A percentile compares a stretch with the other conserved stretches of the same genome.
Conservation (phyloP, 2,888 invertebrate genomes). For the Microchrysa polita region DNA sequence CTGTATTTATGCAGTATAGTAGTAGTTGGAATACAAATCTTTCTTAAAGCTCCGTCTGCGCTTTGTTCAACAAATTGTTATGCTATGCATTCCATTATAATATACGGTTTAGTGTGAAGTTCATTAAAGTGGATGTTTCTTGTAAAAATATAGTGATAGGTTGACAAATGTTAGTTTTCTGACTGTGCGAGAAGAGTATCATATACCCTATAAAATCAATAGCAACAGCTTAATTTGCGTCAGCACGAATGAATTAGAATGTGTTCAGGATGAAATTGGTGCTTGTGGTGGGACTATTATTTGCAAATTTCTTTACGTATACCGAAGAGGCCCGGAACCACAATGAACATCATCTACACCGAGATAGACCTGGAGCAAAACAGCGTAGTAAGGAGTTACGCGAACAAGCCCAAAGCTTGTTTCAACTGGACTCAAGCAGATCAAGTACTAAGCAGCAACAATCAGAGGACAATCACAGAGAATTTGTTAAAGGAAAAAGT, state of each 20-base stretch:
- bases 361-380: slow-evolving; percentile 29
- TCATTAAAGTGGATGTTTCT: too few relatives aligned
- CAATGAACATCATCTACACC: slow-evolving; percentile 17
- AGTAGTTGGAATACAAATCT: too few relatives aligned
- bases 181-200: too few relatives aligned
- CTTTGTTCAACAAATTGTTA: background rate
- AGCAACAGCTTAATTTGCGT: background rate
- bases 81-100: background rate
- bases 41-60: background rate
- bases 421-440: slow-evolving; percentile 49
- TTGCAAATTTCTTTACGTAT: slow-evolving; percentile 54
- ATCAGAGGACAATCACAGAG: slow-evolving; percentile 65
- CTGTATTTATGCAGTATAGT: background rate
- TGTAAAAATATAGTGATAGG: too few relatives aligned
- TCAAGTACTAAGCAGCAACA: too few relatives aligned
- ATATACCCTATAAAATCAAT: too few relatives aligned
- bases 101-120: too few relatives aligned
- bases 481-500: slow-evolving; percentile 83
- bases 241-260: slow-evolving; percentile 37
- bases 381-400: slow-evolving; percentile 48
- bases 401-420: slow-evolving; percentile 49
- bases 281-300: slow-evolving; percentile 57
- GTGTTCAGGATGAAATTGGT: slow-evolving; percentile 57
- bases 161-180: too few relatives aligned
- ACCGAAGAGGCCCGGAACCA: slow-evolving; percentile 52